phyloP scores from a whole-genome alignment of 2,888 invertebrate genomes.

The Blastobasis adustella region DNA sequence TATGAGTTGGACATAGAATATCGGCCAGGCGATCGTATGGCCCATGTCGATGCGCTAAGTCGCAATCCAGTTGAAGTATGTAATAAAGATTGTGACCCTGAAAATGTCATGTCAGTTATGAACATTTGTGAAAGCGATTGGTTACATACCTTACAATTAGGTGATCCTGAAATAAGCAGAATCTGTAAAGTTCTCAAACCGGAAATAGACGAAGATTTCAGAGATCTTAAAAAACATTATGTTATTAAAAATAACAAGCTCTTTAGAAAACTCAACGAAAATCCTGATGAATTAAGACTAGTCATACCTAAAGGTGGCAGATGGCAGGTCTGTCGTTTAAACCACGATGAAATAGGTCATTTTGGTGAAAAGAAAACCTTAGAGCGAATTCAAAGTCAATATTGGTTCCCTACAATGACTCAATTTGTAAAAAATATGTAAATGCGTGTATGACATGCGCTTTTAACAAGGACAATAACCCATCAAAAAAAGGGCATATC shows the following conservation, averaged over 20 bases:
- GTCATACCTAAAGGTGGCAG: slow-evolving; percentile 26
- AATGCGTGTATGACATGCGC: slow-evolving; percentile 38
- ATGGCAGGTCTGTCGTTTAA: slow-evolving; percentile 24
- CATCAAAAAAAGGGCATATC: slow-evolving; percentile 23
- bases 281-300: slow-evolving; percentile 15
- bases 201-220: slow-evolving; percentile 5
- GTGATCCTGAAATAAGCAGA: slow-evolving; percentile 11
- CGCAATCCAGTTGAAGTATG: slow-evolving; percentile 5
- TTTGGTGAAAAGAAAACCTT: slow-evolving; percentile 33
- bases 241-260: slow-evolving; percentile 10
- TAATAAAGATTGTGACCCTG: background rate
- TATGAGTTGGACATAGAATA: slow-evolving; percentile 29
- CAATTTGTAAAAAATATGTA: slow-evolving; percentile 38
- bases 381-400: slow-evolving; percentile 24
- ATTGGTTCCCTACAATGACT: slow-evolving; percentile 44
- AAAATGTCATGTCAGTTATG: background rate
- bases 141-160: slow-evolving; percentile 13
- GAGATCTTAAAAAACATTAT: slow-evolving; percentile 11
- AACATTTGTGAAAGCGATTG: slow-evolving; percentile 10
- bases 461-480: slow-evolving; percentile 24
- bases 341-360: slow-evolving; percentile 41
- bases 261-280: slow-evolving; percentile 8
- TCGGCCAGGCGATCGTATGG: slow-evolving; percentile 22
- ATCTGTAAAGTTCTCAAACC: slow-evolving; percentile 10
- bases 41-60: slow-evolving; percentile 26